A percentile compares a stretch with the other conserved stretches of the same genome.
phyloP scores from a whole-genome alignment of 2,113 vertebrate genomes.

The Pterocles orientalis region DNA sequence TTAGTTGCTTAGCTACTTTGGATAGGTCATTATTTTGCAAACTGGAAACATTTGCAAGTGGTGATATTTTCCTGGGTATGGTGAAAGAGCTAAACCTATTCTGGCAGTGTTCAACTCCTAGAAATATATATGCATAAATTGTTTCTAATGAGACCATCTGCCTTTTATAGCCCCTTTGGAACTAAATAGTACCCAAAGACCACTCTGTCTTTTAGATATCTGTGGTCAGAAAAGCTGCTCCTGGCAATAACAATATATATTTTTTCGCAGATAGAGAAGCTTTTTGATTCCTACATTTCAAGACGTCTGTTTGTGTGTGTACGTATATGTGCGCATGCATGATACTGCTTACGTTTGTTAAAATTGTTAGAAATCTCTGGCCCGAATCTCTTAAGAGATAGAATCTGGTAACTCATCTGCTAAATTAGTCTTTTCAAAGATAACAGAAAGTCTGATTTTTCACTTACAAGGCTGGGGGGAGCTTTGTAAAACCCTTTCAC shows the following conservation, averaged over 20 bases:
- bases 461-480: neutral
- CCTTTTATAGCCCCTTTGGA: conserved; percentile 85
- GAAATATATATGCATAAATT: conserved; percentile 88
- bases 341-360: neutral
- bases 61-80: conserved; percentile 79
- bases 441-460: neutral
- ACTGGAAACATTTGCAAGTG: conserved; percentile 82
- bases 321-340: rapidly evolving
- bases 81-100: conserved; percentile 80
- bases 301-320: neutral
- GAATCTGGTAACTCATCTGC: conserved; percentile 18
- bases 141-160: conserved; percentile 87
- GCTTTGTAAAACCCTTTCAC: neutral
- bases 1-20: conserved; percentile 84
- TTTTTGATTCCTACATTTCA: conserved; percentile 32
- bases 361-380: conserved; percentile 17
- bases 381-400: neutral
- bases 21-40: conserved; percentile 84
- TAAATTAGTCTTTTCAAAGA: conserved; percentile 24
- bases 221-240: conserved; percentile 72
- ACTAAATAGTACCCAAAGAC: conserved; percentile 81
- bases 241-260: neutral
- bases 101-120: conserved; percentile 80
- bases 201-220: conserved; percentile 82
- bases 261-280: neutral